Evolutionary conservation across 37 sponge, comb jelly and placozoan species (phyloP), one percentile per base, ranked within the genome.

Genomic region (Cliona cf. orientalis): DNA sequence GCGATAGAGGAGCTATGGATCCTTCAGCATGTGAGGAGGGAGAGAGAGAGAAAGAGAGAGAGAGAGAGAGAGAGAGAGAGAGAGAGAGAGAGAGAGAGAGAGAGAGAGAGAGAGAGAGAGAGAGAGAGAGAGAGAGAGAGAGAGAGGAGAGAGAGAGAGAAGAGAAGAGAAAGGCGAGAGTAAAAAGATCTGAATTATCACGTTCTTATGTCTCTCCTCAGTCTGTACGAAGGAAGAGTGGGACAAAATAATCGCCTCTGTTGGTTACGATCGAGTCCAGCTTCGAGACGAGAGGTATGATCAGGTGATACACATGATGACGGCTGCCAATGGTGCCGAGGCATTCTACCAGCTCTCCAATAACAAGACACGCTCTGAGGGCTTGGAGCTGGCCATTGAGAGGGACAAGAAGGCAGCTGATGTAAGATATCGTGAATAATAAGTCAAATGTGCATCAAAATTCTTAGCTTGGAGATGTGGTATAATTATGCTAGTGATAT

Each of bases 1-100:
- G 90, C 40, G 94, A 94, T 58, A 67, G 94, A 38, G 94, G 94
- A 61, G 33, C 84, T 11, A 90, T 90, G 90, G 94, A 94, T 58
- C 79, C 87, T 49, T 90, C 87, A 37, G 94, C 88, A 40, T 90
- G 94, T 94, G 61, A 60, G 85, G 12, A 69, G 38, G 17, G 38
- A 34, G n/a, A 36, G 23, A 36, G 23, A 46, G 32, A 45, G 74
- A 73, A 38, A 69, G 38, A 34, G 38, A 34, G n/a, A 36, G 23
- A 36, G 23, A 46, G 32, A 45, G 74, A 73, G 49, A 73, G 49
- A 45, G 74, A 73, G 74, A 46, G 49, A 49, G 49, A 73, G 32
- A 73, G 32, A 60, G 32, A 31, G 26, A 31, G 38, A 40, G 57
- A 38, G 6, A 44, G 36, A 46, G 32, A 58, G 39, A 62, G 61